Evolutionary conservation across 2,888 invertebrate genomes (phyloP), one percentile per base, ranked within the genome.

Genomic region (Reticulitermes lucifugus): DNA sequence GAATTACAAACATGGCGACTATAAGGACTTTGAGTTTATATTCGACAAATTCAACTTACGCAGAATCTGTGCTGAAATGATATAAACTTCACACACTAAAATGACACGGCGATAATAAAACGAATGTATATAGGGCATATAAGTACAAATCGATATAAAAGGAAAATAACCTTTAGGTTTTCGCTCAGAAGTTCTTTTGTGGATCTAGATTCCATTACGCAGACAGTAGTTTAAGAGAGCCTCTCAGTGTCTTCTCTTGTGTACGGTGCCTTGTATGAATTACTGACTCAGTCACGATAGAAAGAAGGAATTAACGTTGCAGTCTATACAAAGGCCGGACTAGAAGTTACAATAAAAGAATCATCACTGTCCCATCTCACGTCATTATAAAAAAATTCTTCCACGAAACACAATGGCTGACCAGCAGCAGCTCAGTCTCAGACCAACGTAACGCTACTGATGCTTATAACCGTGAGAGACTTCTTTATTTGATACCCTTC

Each of bases 401-500:
- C 77, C 77, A 77, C 77, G 77, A 43, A 46, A 77, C 41, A 77
- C 77, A 77, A 77, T 77, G 46, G 51, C 14, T 77, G 77, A 77
- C 77, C 77, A 77, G 43, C 46, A 77, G 46, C 21, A 46, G 41
- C 46, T 77, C n/a, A 46, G 2, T 77, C 51, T 35, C 43, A 21
- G 5, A 43, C 2, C 43, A 41, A 12, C n/a, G 41, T 46, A 77
- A 46, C 46, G 46, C 46, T 77, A 9, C n/a, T 70, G 22, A 70
- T 65, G 46, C 35, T 65, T 81, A 65, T 43, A 70, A 25, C 81
- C 81, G 81, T 81, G 81, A 43, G 81, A 81, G 77, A 77, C 1
- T 77, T 77, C 41, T 77, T 77, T 77, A 77, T 77, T 22, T 18
- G 10, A n/a, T 77, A n/a, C 43, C 46, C 43, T 46, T n/a, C 77